These are phyloP conservation scores for Ylistrum balloti DNA, from an alignment of 1,140 invertebrate species.

Conservation along the genomic window DNA sequence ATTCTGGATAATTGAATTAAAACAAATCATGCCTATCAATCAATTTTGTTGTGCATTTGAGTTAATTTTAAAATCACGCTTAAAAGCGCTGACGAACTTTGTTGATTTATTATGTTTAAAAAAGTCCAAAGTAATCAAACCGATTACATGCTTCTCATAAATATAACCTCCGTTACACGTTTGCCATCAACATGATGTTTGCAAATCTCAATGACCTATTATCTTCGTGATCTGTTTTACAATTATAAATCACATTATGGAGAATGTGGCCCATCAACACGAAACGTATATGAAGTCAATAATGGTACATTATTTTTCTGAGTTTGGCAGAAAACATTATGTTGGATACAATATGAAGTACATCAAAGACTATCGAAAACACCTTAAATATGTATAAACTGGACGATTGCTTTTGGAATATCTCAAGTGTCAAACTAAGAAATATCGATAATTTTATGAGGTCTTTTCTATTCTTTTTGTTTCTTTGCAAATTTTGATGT, in stretches of 20 bases:
- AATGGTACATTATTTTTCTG: too few species aligned
- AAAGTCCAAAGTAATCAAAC: background rate
- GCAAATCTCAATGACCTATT: background rate
- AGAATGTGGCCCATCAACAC: background rate
- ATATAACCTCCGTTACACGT: background rate
- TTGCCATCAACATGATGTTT: background rate
- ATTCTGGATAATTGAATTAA: background rate
- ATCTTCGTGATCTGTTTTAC: too few species aligned
- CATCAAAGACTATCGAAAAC: too few species aligned
- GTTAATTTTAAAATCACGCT: background rate
- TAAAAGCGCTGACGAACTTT: background rate
- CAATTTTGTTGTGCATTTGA: background rate
- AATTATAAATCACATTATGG: background rate
- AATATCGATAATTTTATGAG: too few species aligned
- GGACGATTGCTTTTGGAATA: too few species aligned
- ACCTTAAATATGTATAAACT: too few species aligned
- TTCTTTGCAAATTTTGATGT: too few species aligned
- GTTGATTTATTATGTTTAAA: background rate
- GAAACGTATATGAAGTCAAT: too few species aligned
- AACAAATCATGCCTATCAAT: background rate
- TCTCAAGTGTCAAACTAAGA: too few species aligned
- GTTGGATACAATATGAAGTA: too few species aligned
- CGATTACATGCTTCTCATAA: slow-evolving; percentile 3
- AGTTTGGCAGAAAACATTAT: too few species aligned
- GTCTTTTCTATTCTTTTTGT: too few species aligned